Conservation (phyloP, 2,797 vertebrate genomes). For the Cuculus canorus region DNA sequence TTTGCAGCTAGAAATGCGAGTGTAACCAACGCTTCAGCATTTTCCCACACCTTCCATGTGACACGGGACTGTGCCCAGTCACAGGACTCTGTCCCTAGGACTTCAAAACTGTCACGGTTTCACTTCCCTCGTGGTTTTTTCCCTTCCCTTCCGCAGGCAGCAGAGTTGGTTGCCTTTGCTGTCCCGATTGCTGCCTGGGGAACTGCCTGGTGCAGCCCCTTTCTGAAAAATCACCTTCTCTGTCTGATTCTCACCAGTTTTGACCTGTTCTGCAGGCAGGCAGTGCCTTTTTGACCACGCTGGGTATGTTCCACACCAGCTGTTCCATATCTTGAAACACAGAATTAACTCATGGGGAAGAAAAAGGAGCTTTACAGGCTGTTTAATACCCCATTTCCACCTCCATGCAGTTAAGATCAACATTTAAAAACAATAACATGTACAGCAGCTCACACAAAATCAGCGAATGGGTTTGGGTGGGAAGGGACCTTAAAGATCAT, state of each 20-base stretch:
- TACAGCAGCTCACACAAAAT: background rate
- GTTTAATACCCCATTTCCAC: background rate
- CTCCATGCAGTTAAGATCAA: background rate
- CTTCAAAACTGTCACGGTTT: slow-evolving; percentile 33
- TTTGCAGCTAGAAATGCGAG: background rate
- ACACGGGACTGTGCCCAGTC: slow-evolving; percentile 8
- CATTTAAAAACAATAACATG: background rate
- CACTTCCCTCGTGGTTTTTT: background rate
- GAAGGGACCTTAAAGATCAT: no score
- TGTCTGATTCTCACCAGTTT: background rate
- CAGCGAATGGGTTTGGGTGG: no score
- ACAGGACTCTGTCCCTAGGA: slow-evolving; percentile 13
- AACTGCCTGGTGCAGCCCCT: background rate
- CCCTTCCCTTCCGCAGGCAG: background rate
- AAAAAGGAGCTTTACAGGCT: background rate
- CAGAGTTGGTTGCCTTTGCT: background rate
- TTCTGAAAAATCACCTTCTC: background rate
- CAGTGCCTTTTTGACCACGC: background rate
- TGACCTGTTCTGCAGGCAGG: background rate
- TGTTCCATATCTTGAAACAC: background rate
- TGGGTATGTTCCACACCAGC: background rate
- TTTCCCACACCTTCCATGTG: slow-evolving; percentile 66
- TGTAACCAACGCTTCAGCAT: background rate
- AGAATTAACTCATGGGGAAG: background rate
- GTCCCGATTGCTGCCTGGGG: background rate